Evolutionary conservation across 2,888 invertebrate species (phyloP).

Genomic region (Limnephilus rhombicus): DNA sequence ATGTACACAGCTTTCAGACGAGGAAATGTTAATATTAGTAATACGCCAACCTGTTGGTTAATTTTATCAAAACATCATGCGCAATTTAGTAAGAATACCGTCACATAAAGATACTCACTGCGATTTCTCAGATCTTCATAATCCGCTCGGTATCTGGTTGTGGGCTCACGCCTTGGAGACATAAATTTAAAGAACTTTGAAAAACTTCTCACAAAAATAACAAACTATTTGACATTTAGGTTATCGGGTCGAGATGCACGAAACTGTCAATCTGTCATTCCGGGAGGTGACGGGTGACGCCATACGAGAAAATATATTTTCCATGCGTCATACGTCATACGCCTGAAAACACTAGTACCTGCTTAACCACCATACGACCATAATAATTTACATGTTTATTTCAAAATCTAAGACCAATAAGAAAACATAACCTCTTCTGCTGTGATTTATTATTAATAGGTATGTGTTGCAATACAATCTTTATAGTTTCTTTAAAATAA

Average conservation of each 20-base stretch:
- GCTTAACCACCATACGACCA: neutral
- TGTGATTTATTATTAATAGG: neutral
- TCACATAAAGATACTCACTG: constrained; percentile 50
- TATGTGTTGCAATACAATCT: neutral
- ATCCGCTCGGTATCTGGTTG: constrained; percentile 44
- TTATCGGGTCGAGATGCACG: constrained; percentile 14
- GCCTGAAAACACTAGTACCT: neutral
- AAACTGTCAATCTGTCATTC: constrained; percentile 27
- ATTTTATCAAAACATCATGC: constrained; percentile 51
- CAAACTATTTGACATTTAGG: constrained; percentile 53
- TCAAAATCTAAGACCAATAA: neutral
- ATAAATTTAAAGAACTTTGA: constrained; percentile 43
- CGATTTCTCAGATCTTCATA: constrained; percentile 56
- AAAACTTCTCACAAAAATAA: constrained; percentile 38
- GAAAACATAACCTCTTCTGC: neutral
- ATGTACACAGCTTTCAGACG: neutral
- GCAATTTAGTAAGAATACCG: constrained; percentile 30
- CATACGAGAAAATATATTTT: neutral
- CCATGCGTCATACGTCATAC: neutral
- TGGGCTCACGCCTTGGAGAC: constrained; percentile 42
- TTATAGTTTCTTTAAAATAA: neutral
- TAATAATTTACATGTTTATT: neutral
- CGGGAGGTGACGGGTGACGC: neutral
- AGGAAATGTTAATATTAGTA: constrained; percentile 15
- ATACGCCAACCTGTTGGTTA: constrained; percentile 47